These are phyloP conservation scores for Eristalinus sepulchralis DNA, from an alignment of 2,888 invertebrate species.

Conservation along the genomic window DNA sequence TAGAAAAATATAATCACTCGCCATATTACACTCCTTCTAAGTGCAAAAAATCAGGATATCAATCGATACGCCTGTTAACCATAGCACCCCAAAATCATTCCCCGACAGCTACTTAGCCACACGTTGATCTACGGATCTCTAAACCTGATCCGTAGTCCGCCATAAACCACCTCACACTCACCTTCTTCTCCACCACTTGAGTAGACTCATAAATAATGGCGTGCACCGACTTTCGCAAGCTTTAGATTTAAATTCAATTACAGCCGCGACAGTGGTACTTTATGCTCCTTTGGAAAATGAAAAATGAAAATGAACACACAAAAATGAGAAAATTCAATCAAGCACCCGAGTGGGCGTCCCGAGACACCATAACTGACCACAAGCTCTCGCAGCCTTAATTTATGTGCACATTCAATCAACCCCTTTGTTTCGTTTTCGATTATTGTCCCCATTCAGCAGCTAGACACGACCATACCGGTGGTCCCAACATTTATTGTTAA, in stretches of 20 bases:
- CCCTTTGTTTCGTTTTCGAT: constrained; percentile 63
- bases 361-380: constrained; percentile 56
- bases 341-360: constrained; percentile 45
- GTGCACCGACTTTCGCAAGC: constrained; percentile 26
- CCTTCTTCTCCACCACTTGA: background rate
- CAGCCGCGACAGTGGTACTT: constrained; percentile 38
- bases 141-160: background rate
- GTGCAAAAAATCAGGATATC: background rate
- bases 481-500: constrained; percentile 60
- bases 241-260: constrained; percentile 61
- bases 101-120: background rate
- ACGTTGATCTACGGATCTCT: too few relatives aligned
- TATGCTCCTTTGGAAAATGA: constrained; percentile 17
- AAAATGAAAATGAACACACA: background rate
- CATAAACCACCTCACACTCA: background rate
- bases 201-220: background rate
- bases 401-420: constrained; percentile 65
- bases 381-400: constrained; percentile 50
- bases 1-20: too few relatives aligned
- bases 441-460: constrained; percentile 52
- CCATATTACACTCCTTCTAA: too few relatives aligned
- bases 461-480: constrained; percentile 22
- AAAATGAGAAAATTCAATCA: constrained; percentile 34
- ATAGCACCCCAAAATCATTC: background rate
- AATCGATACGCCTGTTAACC: too few relatives aligned